Conservation (phyloP, 2,888 invertebrate species). For the Acronicta alni region DNA sequence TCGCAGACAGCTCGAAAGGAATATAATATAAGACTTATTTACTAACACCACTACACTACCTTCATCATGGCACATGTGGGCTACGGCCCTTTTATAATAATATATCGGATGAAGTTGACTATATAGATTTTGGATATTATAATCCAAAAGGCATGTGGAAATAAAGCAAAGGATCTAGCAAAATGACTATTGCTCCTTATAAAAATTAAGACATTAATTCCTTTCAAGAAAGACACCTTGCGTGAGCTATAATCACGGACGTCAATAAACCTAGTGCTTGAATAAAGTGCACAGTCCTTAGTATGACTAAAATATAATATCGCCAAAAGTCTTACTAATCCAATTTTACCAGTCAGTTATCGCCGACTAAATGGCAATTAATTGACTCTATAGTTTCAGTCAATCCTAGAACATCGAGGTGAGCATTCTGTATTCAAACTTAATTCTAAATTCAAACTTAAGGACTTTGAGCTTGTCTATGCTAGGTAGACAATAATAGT, state of each 20-base stretch:
- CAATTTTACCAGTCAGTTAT: slow-evolving; percentile 3
- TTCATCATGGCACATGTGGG: too few species aligned
- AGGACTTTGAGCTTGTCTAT: slow-evolving; percentile 36
- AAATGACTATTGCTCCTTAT: neutral
- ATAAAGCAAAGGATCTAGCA: neutral
- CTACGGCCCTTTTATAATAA: too few species aligned
- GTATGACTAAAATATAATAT: slow-evolving; percentile 17
- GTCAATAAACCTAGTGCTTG: slow-evolving; percentile 4
- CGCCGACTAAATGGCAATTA: slow-evolving; percentile 41
- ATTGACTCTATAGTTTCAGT: slow-evolving; percentile 45
- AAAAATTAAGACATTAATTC: neutral
- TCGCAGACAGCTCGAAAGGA: too few species aligned
- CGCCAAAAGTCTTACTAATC: slow-evolving; percentile 10
- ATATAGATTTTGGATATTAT: too few species aligned
- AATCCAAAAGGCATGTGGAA: neutral
- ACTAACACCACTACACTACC: too few species aligned
- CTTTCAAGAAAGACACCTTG: neutral
- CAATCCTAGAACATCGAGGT: slow-evolving; percentile 29
- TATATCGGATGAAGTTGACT: too few species aligned
- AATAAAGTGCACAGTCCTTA: slow-evolving; percentile 23
- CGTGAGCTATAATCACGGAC: neutral
- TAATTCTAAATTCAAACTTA: slow-evolving; percentile 37
- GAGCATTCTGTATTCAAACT: slow-evolving; percentile 25
- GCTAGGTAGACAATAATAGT: slow-evolving; percentile 51
- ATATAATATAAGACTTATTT: too few species aligned